phyloP scores from a whole-genome alignment of 35 echinoderm and acorn worm genomes.

The Apostichopus parvimensis region DNA sequence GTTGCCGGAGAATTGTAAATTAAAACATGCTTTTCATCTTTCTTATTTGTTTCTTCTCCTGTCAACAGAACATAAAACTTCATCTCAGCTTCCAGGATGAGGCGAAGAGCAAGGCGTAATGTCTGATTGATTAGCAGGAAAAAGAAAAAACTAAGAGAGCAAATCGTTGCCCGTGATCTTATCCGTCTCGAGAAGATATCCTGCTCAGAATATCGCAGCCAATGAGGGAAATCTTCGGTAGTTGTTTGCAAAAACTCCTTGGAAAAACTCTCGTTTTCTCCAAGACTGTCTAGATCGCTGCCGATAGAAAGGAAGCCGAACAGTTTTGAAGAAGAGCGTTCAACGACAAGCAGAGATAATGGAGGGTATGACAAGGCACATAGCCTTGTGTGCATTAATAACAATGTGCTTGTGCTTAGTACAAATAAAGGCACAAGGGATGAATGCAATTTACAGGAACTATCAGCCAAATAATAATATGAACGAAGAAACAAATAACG shows the following conservation, averaged over 20 bases:
- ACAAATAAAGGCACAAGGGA: constrained; percentile 27
- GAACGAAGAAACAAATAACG: not conserved
- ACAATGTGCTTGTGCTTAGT: constrained; percentile 21
- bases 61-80: constrained; percentile 22
- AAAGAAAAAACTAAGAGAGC: too few relatives aligned
- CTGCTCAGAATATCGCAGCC: not conserved
- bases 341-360: not conserved
- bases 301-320: not conserved
- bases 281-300: too few relatives aligned
- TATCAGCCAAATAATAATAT: constrained; percentile 23
- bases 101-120: not conserved
- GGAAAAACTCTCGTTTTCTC: too few relatives aligned
- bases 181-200: too few relatives aligned
- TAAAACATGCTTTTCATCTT: constrained; percentile 20
- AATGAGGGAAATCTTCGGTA: not conserved
- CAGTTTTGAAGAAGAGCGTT: not conserved
- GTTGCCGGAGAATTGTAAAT: constrained; percentile 3
- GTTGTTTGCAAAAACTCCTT: not conserved
- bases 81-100: constrained; percentile 31
- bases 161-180: too few relatives aligned
- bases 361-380: not conserved
- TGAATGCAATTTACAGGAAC: constrained; percentile 59
- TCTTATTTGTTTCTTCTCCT: not conserved
- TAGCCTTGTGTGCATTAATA: not conserved
- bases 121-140: constrained; percentile 42